phyloP scores from a whole-genome alignment of 2,888 invertebrate species.

The Masnerella sp. region DNA sequence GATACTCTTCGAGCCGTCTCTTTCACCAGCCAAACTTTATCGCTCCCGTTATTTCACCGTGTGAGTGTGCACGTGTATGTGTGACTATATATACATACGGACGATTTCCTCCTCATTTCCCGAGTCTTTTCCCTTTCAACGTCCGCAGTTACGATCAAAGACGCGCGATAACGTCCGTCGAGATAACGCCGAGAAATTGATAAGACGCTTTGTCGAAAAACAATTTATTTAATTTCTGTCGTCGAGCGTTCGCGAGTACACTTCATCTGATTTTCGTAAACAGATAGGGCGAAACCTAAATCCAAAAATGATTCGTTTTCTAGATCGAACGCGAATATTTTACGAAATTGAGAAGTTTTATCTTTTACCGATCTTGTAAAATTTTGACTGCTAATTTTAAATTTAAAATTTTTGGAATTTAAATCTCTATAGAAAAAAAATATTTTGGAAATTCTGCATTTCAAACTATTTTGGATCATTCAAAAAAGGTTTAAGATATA shows the following conservation, averaged over 20 bases:
- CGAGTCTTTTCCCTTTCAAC: constrained; percentile 21
- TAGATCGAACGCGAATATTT: too few relatives aligned
- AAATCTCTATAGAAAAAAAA: not conserved
- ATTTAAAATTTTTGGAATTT: not conserved
- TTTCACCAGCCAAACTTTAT: constrained; percentile 8
- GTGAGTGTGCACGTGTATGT: not conserved
- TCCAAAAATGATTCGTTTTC: too few relatives aligned
- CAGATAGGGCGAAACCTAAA: too few relatives aligned
- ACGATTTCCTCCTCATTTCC: constrained; percentile 31
- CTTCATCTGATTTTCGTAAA: too few relatives aligned
- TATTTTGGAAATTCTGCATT: not conserved
- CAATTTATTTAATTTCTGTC: too few relatives aligned
- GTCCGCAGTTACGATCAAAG: constrained; percentile 21
- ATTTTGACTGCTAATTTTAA: too few relatives aligned
- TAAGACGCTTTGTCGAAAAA: not conserved
- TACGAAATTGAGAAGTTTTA: too few relatives aligned
- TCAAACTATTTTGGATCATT: not conserved
- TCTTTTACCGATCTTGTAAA: too few relatives aligned
- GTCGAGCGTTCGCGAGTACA: too few relatives aligned
- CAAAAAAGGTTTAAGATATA: not conserved
- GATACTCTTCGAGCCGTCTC: constrained; percentile 10
- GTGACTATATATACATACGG: not conserved
- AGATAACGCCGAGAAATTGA: constrained; percentile 24
- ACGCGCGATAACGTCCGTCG: not conserved
- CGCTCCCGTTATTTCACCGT: too few relatives aligned